Evolutionary conservation across 92 coral and sea anemone species (phyloP), one percentile per base, ranked within the genome.

Genomic region (Actinostola sp.): DNA sequence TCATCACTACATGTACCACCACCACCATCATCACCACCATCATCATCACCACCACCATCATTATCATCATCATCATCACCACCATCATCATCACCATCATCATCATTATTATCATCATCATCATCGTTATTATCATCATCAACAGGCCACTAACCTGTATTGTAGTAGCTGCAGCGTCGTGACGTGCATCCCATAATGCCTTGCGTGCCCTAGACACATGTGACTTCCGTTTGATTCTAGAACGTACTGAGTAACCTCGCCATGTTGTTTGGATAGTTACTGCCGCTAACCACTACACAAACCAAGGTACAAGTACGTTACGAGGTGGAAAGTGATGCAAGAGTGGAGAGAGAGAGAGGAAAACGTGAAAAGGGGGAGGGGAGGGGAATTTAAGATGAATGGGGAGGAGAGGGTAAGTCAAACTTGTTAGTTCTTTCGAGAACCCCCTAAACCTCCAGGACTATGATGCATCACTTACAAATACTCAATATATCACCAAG

Each of bases 101-200:
- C 46, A 41, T 41, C 46, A 41, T 41, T 15, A 41, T n/a, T n/a
- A 41, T 41, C 44, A 6, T 39, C 44, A 39, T 14, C 8, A 7
- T 39, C 44, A 39, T 39, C 7, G 44, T 14, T 23, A 48, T 48
- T 23, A 48, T 14, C 54, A 48, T 52, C 19, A 19, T 16, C 4
- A 11, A 26, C 30, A 19, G 30, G 3, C 11, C 31, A n/a, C 72
- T 34, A 44, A 89, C 98, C 97, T 93, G 98, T 73, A 93, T 93
- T 27, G 87, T 72, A 2, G 87, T 90, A 49, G 98, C 98, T 10
- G 98, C 96, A 12, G 85, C 86, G 56, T 77, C 89, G 50, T 91
- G 83, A 8, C 66, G 65, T 36, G 69, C 76, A 49, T 84, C 79
- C 91, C 89, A 82, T 29, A 71, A 71, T 53, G 73, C 80, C 24